These are phyloP conservation scores for Trematomus loennbergii DNA, from an alignment of 2,113 vertebrate species.

Conservation along the genomic window DNA sequence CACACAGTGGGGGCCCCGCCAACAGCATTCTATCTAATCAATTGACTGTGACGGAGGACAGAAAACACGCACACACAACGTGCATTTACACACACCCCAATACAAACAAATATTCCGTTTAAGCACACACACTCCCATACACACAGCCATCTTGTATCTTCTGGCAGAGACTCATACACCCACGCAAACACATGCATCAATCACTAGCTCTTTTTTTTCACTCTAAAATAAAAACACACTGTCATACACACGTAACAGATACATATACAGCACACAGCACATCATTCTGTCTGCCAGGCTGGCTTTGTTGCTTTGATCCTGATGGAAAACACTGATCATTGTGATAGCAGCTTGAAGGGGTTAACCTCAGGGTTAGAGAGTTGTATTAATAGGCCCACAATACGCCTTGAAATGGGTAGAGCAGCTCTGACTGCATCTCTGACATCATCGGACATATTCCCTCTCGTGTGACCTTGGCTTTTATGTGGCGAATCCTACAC, in stretches of 20 bases:
- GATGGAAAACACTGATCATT: conserved; percentile 64
- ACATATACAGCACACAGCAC: conserved; percentile 24
- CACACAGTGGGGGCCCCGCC: conserved; percentile 52
- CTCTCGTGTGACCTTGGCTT: conserved; percentile 64
- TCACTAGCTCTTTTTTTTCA: conserved; percentile 47
- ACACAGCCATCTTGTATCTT: conserved; percentile 45
- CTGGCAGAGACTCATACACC: conserved; percentile 63
- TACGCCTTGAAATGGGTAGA: conserved; percentile 38
- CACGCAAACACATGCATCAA: conserved; percentile 68
- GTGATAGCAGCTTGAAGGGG: conserved; percentile 42
- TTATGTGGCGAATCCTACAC: conserved; percentile 27
- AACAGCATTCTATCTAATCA: conserved; percentile 67
- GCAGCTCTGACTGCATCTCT: conserved; percentile 40
- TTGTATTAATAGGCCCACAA: conserved; percentile 53
- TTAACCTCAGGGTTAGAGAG: conserved; percentile 43
- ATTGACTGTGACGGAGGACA: conserved; percentile 62
- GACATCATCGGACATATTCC: conserved; percentile 56
- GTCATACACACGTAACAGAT: conserved; percentile 34
- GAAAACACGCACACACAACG: conserved; percentile 42
- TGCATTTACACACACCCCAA: conserved; percentile 24
- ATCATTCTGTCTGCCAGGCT: conserved; percentile 51
- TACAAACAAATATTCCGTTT: conserved; percentile 13
- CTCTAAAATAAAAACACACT: conserved; percentile 37
- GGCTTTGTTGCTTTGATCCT: conserved; percentile 53
- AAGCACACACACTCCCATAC: conserved; percentile 10